Base-by-base conservation (phyloP, 2,113 vertebrate species). In the Chionis minor region DNA sequence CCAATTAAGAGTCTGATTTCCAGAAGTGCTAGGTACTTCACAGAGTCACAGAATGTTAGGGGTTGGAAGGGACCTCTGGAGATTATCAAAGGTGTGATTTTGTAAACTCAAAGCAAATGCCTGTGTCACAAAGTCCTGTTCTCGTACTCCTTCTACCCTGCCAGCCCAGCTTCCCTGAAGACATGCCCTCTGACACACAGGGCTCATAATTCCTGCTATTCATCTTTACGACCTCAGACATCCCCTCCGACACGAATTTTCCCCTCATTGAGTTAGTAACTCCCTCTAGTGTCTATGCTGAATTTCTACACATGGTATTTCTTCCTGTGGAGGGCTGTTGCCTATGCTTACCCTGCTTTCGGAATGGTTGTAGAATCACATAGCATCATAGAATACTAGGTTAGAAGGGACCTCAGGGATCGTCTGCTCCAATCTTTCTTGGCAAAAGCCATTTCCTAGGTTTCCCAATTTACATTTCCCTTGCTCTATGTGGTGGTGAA, bases 211-310 rank as follows among this genome's bases (percentile, higher is more conserved):
- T 33, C 10, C 32, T 9, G 20, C n/a, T 58, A 8, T 23, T 81
- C 21, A 14, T 33, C 18, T 20, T 63, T 44, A 15, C 33, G 35
- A 27, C 28, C 11, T 26, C 42, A 45, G 66, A 19, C 33, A 10
- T 21, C 8, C 55, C 47, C 35, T 47, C 23, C 0, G 24, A 58
- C 35, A 19, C 0, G 0, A 11, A 9, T 40, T 70, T 66, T 33
- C 40, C 61, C 49, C 45, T 14, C 47, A 2, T 4, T 45, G 61
- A 28, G 40, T 23, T 16, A 55, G 51, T 17, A 9, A 5, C 3
- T 63, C 12, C 61, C 21, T 58, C 21, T 67, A 32, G 26, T 20
- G 10, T 14, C 26, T 8, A 1, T 20, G 63, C n/a, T 81, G 47
- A 33, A 42, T 52, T 26, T 42, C 40, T 70, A 54, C 23, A 33